A percentile compares a stretch with the other conserved stretches of the same genome.
Conservation (phyloP, 2,797 vertebrate genomes). For the Tokudaia muenninki region DNA sequence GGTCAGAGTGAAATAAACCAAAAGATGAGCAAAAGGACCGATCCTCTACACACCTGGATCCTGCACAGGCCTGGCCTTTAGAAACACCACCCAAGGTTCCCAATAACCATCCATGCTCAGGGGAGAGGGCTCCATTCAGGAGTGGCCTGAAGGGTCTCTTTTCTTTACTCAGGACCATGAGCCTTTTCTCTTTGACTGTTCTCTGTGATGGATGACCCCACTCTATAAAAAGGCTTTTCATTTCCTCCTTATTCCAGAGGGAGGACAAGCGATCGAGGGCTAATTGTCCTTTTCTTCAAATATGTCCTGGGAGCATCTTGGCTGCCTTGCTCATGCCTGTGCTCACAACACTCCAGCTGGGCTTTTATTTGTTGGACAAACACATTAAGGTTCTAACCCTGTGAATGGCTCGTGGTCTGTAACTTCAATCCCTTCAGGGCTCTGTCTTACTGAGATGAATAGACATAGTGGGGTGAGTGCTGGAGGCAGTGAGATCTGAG, state of each 20-base stretch:
- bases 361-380: neutral
- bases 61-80: neutral
- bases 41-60: accelerated
- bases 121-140: neutral
- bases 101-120: accelerated
- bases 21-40: neutral
- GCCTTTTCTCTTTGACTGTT: accelerated
- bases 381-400: neutral
- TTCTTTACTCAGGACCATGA: neutral
- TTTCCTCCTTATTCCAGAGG: neutral
- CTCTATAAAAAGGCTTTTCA: neutral
- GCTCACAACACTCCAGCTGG: neutral
- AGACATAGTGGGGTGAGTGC: accelerated
- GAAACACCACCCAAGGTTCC: accelerated
- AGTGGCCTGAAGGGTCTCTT: neutral
- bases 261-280: neutral
- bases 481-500: neutral
- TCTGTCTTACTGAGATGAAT: neutral
- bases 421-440: neutral
- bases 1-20: accelerated
- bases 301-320: neutral
- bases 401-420: neutral
- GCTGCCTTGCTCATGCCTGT: neutral
- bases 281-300: too few species aligned
- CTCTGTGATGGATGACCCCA: accelerated